Conservation (phyloP, 2,113 vertebrate species). For the Corythornis cristatus region DNA sequence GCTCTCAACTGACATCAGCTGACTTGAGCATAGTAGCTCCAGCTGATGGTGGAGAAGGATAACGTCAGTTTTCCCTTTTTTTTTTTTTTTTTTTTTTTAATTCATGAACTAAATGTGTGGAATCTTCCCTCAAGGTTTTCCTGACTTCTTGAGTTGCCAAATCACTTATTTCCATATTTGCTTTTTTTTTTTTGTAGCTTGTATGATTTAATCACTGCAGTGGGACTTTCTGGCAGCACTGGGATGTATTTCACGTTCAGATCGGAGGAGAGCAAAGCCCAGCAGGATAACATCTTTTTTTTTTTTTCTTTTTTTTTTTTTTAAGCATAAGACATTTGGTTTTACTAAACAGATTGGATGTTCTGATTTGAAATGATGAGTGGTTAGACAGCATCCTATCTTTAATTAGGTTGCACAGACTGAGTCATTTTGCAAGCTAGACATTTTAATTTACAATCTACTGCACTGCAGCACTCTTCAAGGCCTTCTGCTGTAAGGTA, state of each 20-base stretch:
- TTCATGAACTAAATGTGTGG: neutral
- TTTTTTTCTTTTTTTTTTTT: neutral
- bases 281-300: constrained; percentile 28
- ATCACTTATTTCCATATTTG: constrained; percentile 43
- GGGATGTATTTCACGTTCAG: neutral
- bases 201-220: neutral
- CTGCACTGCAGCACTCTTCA: constrained; percentile 77
- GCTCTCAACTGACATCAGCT: neutral
- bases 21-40: neutral
- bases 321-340: constrained; percentile 40
- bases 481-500: constrained; percentile 70
- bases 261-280: constrained; percentile 46
- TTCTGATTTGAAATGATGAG: constrained; percentile 69
- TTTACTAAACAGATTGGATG: constrained; percentile 67
- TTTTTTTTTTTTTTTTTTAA: neutral
- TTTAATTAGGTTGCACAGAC: constrained; percentile 74
- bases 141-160: constrained; percentile 11
- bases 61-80: neutral
- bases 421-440: constrained; percentile 75
- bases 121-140: constrained; percentile 28
- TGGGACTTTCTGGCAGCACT: constrained; percentile 20
- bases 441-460: constrained; percentile 79
- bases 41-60: neutral
- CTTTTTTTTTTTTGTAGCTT: constrained; percentile 2
- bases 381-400: constrained; percentile 56